Evolutionary conservation across 1,140 invertebrate species (phyloP), one percentile per base, ranked within the genome.

Genomic region (Euwallacea fornicatus): DNA sequence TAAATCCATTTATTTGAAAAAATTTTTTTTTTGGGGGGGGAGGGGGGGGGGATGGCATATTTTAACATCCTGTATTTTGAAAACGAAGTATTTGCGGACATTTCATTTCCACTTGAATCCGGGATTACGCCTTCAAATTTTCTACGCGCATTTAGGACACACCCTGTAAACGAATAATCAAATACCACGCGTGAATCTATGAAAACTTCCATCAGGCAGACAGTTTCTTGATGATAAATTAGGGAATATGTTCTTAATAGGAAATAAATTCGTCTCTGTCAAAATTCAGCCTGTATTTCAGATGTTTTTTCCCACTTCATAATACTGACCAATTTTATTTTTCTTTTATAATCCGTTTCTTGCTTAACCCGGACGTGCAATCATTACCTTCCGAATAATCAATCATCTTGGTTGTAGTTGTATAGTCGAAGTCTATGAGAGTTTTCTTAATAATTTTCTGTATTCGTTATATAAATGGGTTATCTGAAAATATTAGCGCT

Each of bases 221-320:
- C 41, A 16, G 15, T 59, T 59, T 55, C 11, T 71, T 55, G 68
- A 55, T 70, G 61, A 70, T 70, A 70, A 70, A 70, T 70, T 64
- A 70, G 68, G 46, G 47, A 70, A 63, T 70, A 64, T 70, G 59
- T 63, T 70, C 44, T 46, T 70, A 70, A 70, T 70, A 70, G 68
- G n/a, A 63, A 70, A 70, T 70, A 70, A 70, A 70, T 70, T 70
- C 60, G 68, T 70, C 68, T 70, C 60, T 70, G 68, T 70, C 68
- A 63, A 70, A 63, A 55, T 55, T 50, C 59, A 13, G 58, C 68
- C 59, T 70, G 68, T 70, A 70, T 70, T 54, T 70, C 68, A 70
- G 59, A 70, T 70, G 68, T 70, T 70, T 70, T 68, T 70, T 70
- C 68, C 68, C 68, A 70, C 68, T 70, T 70, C 59, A 63, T 70